Base-by-base conservation (phyloP, 1,140 invertebrate species). In the Pteromalus puparum region DNA sequence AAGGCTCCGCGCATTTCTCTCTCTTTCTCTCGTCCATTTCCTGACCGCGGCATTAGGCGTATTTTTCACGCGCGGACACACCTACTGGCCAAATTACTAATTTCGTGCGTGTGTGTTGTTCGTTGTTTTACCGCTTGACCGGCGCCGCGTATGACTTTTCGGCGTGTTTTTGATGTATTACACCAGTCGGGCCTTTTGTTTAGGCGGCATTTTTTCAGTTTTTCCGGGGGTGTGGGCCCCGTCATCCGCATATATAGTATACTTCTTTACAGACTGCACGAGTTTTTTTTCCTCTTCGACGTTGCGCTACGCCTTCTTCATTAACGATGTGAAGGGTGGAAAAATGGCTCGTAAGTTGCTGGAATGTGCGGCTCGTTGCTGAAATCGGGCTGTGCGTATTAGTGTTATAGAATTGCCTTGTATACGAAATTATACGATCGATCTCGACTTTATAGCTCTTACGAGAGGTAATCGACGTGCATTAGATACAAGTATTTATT, bases 11-110 rank as follows among this genome's bases (percentile, higher is more conserved):
- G 70, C 26, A 68, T 68, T 12, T 68, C 38, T 42, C 38, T 10
- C 38, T 34, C 30, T 5, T 5, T 34, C 30, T 34, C 38, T 7
- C 38, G 3, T 13, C 67, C 30, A 18, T 13, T 15, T 38, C 78
- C 61, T 67, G 12, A 2, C 48, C 21, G 34, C 34, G 61, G 53
- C 34, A 30, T 77, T 76, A 34, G 75, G 34, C 48, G 18, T 80
- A 84, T 80, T 73, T 84, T 73, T 84, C 65, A 79, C 68, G 67
- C 79, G 28, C 79, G 42, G 76, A 84, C 82, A 80, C 82, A 78
- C 82, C 74, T 83, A 83, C 82, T 18, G 38, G 73, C 2, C 70
- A 83, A 78, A 78, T 83, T 77, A 78, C 21, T 72, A 78, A 83
- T 78, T 67, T 68, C 6, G 48, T 6, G 15, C 12, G 21, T 12